These are phyloP conservation scores for Abrostola tripartita DNA, from an alignment of 2,888 invertebrate species.

Conservation along the genomic window DNA sequence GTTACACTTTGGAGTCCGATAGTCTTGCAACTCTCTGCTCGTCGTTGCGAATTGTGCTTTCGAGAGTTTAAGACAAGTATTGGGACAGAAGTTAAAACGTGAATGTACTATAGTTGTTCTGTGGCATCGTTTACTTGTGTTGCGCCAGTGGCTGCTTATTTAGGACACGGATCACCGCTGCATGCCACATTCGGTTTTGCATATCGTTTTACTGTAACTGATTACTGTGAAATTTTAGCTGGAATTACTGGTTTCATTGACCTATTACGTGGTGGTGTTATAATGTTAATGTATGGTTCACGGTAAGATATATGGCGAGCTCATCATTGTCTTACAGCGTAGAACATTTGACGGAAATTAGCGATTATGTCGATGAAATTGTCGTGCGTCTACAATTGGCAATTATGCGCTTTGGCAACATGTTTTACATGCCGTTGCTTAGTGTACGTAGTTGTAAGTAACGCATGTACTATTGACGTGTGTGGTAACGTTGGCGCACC, in stretches of 20 bases:
- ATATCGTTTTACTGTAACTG: constrained; percentile 46
- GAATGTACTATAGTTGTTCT: constrained; percentile 38
- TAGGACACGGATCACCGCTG: constrained; percentile 59
- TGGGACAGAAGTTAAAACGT: constrained; percentile 46
- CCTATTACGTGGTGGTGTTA: neutral
- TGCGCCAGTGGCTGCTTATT: constrained; percentile 61
- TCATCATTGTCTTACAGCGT: constrained; percentile 10
- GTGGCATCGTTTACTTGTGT: constrained; percentile 51
- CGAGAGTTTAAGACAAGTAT: constrained; percentile 35
- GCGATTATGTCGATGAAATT: constrained; percentile 22
- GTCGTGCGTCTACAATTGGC: constrained; percentile 12
- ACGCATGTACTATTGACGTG: constrained; percentile 10
- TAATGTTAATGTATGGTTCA: neutral
- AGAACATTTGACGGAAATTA: constrained; percentile 34
- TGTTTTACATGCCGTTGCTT: constrained; percentile 30
- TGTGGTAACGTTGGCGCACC: constrained; percentile 15
- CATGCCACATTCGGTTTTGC: constrained; percentile 51
- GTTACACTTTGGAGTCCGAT: constrained; percentile 35
- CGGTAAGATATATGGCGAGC: neutral
- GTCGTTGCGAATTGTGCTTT: constrained; percentile 36
- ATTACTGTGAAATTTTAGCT: constrained; percentile 21
- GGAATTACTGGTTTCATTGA: constrained; percentile 2
- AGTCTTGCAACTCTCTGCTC: constrained; percentile 38
- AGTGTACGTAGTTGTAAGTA: constrained; percentile 8
- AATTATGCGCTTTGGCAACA: constrained; percentile 35